Conservation (phyloP, 2,888 invertebrate species). For the Heliconius sara region DNA sequence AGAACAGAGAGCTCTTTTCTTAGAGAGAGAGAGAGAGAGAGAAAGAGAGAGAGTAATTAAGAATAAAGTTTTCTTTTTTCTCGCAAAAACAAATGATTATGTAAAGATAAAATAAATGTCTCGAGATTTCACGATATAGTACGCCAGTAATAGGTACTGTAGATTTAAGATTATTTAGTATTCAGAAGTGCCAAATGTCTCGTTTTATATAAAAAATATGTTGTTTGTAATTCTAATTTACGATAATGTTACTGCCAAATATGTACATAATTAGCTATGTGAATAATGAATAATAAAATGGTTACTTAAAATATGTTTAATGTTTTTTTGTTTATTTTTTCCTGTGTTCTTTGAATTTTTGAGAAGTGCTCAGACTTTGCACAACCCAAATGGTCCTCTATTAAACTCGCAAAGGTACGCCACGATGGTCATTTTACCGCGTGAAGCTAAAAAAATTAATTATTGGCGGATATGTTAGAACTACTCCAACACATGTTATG, state of each 20-base stretch:
- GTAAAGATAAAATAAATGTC: not conserved
- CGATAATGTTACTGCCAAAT: constrained; percentile 40
- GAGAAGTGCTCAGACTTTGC: not conserved
- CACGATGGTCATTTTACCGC: too few species aligned
- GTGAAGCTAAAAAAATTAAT: too few species aligned
- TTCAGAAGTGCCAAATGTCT: constrained; percentile 34
- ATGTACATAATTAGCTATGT: constrained; percentile 37
- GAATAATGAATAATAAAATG: constrained; percentile 16
- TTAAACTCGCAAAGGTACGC: not conserved
- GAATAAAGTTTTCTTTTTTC: too few species aligned
- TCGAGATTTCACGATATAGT: not conserved
- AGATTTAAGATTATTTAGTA: constrained; percentile 27
- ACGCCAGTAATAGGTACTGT: constrained; percentile 31
- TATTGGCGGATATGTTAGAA: too few species aligned
- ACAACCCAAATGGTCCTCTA: not conserved
- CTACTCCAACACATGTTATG: too few species aligned
- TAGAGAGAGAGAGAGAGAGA: too few species aligned
- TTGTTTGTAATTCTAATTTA: constrained; percentile 31
- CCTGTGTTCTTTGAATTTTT: not conserved
- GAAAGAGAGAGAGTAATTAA: too few species aligned
- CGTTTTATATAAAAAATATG: constrained; percentile 14
- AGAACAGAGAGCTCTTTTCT: not conserved
- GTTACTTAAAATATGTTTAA: not conserved
- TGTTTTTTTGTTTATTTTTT: not conserved
- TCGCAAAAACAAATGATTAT: not conserved